phyloP scores from a whole-genome alignment of 2,113 vertebrate species.

The Meriones unguiculatus region DNA sequence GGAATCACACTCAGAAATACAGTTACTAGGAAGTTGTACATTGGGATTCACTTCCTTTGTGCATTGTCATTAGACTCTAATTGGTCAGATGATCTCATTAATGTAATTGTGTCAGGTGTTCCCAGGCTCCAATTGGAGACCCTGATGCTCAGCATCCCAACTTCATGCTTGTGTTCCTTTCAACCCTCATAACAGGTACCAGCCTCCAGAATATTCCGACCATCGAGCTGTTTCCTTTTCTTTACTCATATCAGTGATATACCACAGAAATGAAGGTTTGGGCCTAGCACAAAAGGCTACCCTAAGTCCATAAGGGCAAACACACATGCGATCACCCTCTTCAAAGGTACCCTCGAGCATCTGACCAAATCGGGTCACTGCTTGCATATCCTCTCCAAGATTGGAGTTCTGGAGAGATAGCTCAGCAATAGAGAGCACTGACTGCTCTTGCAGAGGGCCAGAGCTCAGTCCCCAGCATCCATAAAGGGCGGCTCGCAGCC shows the following conservation, averaged over 20 bases:
- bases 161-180: conserved; percentile 76
- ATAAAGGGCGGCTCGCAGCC: background rate
- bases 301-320: background rate
- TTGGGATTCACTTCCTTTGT: conserved; percentile 33
- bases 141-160: background rate
- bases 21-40: conserved; percentile 70
- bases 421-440: no score
- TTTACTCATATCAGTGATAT: background rate
- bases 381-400: background rate
- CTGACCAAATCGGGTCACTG: background rate
- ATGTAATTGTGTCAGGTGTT: conserved; percentile 66
- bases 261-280: background rate
- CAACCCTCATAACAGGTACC: background rate
- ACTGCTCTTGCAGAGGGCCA: no score
- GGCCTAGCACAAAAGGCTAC: background rate
- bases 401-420: background rate
- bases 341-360: background rate
- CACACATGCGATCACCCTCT: background rate
- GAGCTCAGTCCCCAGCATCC: background rate
- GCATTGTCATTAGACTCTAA: conserved; percentile 70
- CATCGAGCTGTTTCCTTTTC: background rate
- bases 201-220: conserved; percentile 3
- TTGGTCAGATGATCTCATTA: conserved; percentile 79
- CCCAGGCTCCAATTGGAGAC: conserved; percentile 16
- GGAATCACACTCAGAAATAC: conserved; percentile 40